Evolutionary conservation across 35 echinoderm and acorn worm genomes (phyloP), one percentile per base, ranked within the genome.

Genomic region (Chiridota heheva): DNA sequence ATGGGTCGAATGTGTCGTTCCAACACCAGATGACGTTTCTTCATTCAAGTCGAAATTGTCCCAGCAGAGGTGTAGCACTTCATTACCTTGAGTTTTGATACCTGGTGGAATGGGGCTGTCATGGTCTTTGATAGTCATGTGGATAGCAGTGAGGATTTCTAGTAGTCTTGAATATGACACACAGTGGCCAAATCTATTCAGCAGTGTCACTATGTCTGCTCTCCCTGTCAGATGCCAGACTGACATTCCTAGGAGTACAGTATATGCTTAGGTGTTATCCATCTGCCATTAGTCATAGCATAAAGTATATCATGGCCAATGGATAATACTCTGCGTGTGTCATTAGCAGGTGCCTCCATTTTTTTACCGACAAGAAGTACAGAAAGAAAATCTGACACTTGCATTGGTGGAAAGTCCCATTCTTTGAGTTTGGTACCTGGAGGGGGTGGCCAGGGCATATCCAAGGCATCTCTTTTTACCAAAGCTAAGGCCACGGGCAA

Each of bases 21-120:
- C 82, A 46, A 69, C 82, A 17, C 82, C 82, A 58, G 82, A 84
- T 57, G 66, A 15, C 5, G 82, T 84, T 60, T 84, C 82, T 73
- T 84, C 82, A 84, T 84, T 73, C 10, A 84, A 56, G 40, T 84
- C 82, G 41, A 84, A 84, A 40, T 84, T 84, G 26, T 84, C 82
- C 82, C 82, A 84, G 55, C 82, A 84, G 53, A 84, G 73, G 55
- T 84, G 82, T 39, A 84, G 7, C 36, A 84, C 45, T 73, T 84
- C 36, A 35, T 84, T 84, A 30, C 82, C 66, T 60, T 73, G 36
- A 16, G 32, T n/a, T 42, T 84, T 72, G 82, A 84, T 73, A 69
- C 67, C 51, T 73, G 82, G 82, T 46, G 82, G 68, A 48, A 73
- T 72, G 47, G 82, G 68, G 62, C 68, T 73, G 5, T 73, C 49